Conservation (phyloP, 2,888 invertebrate species). For the Reticulitermes lucifugus region DNA sequence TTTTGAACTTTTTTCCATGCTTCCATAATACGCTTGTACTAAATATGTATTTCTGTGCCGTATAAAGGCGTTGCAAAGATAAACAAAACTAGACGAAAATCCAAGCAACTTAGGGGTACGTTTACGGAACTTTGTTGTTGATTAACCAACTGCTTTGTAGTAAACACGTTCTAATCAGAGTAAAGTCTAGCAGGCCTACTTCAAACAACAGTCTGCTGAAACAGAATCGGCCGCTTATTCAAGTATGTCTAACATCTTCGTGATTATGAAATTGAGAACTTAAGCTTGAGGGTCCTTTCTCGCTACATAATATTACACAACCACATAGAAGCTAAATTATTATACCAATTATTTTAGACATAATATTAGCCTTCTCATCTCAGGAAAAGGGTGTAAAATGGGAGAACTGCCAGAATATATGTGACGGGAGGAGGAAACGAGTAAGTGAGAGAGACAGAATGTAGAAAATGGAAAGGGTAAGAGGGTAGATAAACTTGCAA, state of each 20-base stretch:
- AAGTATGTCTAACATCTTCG: not conserved
- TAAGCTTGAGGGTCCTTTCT: not conserved
- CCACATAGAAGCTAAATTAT: not conserved
- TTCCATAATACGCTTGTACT: too few species aligned
- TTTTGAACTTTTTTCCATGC: too few species aligned
- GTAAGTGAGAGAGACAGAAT: not conserved
- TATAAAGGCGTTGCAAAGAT: too few species aligned
- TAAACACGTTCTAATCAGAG: not conserved
- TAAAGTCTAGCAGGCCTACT: not conserved
- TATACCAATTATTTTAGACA: constrained; percentile 10
- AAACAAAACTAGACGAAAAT: not conserved
- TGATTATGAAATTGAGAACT: constrained; percentile 2
- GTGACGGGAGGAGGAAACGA: not conserved
- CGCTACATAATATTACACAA: not conserved
- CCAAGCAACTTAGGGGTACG: not conserved
- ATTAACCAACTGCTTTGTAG: not conserved
- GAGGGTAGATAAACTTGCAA: constrained; percentile 43
- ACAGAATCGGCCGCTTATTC: not conserved
- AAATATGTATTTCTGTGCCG: too few species aligned
- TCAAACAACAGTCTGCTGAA: not conserved
- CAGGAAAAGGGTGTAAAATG: not conserved
- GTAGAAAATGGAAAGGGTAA: constrained; percentile 17
- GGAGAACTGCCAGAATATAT: constrained; percentile 19
- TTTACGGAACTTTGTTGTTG: not conserved
- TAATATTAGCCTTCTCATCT: not conserved